These are phyloP conservation scores for Sitodiplosis mosellana DNA, from an alignment of 1,140 invertebrate species.

Conservation along the genomic window DNA sequence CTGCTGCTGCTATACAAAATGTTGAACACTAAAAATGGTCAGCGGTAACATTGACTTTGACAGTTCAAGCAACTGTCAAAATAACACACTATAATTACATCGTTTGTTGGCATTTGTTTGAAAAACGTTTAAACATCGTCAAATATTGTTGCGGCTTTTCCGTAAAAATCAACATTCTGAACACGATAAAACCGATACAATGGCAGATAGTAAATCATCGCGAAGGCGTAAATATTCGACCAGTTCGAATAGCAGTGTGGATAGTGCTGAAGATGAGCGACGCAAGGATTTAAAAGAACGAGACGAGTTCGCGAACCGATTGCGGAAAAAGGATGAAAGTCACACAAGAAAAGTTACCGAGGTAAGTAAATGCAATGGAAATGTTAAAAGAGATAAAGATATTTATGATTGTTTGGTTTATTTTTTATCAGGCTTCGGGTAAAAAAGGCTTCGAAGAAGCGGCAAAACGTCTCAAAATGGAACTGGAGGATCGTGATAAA, in stretches of 20 bases:
- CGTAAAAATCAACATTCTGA: no score
- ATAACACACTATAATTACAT: no score
- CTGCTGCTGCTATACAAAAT: no score
- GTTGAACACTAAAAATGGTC: no score
- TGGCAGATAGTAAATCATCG: background rate
- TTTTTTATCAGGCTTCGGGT: slow-evolving; percentile 32
- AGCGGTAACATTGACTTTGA: no score
- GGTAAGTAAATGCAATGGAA: background rate
- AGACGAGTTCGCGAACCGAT: slow-evolving; percentile 81
- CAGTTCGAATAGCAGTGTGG: slow-evolving; percentile 23
- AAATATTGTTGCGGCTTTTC: no score
- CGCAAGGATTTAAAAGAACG: slow-evolving; percentile 72
- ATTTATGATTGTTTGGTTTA: background rate
- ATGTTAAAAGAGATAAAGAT: background rate
- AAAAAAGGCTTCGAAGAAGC: slow-evolving; percentile 78
- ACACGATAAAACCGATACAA: background rate
- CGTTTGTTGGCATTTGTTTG: no score
- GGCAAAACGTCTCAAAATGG: slow-evolving; percentile 74
- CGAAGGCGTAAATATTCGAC: background rate
- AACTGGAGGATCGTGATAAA: slow-evolving; percentile 67
- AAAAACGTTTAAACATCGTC: no score
- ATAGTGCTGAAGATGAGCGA: slow-evolving; percentile 47
- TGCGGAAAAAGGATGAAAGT: slow-evolving; percentile 79
- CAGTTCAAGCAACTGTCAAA: no score
- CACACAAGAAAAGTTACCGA: slow-evolving; percentile 68